Percentiles rank a stretch among this genome's conserved stretches.
These are phyloP conservation scores for Corythornis vintsioides DNA, from an alignment of 2,113 vertebrate species.

Conservation along the genomic window DNA sequence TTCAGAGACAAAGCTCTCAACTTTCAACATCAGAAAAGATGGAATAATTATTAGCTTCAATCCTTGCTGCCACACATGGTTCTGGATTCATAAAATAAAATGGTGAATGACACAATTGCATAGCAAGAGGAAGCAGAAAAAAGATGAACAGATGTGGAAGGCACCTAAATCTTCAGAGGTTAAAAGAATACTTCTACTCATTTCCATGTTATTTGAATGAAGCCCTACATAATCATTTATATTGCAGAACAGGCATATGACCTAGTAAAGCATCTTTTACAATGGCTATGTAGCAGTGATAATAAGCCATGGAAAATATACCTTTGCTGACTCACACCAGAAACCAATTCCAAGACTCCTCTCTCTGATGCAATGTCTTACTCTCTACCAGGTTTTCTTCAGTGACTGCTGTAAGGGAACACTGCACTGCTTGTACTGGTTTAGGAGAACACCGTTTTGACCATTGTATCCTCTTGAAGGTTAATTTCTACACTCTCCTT, in stretches of 20 bases:
- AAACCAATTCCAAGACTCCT: background rate
- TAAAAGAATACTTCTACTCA: background rate
- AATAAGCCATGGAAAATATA: background rate
- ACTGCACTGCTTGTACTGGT: background rate
- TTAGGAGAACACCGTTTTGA: background rate
- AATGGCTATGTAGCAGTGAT: background rate
- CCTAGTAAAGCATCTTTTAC: background rate
- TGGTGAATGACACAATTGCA: background rate
- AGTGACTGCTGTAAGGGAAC: background rate
- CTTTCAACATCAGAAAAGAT: background rate
- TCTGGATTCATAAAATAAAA: background rate
- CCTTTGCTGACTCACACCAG: slow-evolving; percentile 9
- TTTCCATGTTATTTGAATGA: background rate
- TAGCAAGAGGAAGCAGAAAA: background rate
- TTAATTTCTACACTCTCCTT: background rate
- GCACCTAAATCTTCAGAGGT: background rate
- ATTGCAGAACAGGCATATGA: background rate
- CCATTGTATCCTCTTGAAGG: background rate
- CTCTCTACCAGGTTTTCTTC: background rate
- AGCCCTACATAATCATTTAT: background rate
- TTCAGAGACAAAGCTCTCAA: background rate
- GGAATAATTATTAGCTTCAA: background rate
- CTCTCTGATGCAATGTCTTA: background rate
- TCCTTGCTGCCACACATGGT: background rate
- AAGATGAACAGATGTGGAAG: background rate